Evolutionary conservation across 2,888 invertebrate species (phyloP).

Genomic region (Erebia ligea): DNA sequence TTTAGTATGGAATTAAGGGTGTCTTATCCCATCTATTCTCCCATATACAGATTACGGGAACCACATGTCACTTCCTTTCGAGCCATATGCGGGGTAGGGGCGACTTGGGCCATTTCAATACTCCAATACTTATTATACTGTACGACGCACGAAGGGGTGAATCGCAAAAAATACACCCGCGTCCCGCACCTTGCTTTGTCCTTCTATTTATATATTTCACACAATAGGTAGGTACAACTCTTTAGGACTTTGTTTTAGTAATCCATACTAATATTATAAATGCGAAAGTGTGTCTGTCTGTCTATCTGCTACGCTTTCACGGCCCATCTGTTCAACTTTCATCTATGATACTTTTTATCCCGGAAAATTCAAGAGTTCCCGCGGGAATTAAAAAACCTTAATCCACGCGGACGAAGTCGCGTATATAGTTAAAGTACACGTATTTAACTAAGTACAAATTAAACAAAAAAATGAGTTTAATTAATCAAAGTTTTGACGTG

Average conservation of each 20-base stretch:
- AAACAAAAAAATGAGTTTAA: too few species aligned
- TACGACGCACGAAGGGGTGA: slow-evolving; percentile 44
- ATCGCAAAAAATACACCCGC: slow-evolving; percentile 46
- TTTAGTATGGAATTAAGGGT: neutral
- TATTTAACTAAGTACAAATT: too few species aligned
- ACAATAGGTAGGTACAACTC: slow-evolving; percentile 9
- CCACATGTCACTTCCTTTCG: slow-evolving; percentile 81
- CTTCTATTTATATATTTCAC: slow-evolving; percentile 1
- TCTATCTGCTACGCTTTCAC: too few species aligned
- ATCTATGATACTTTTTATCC: too few species aligned
- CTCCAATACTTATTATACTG: slow-evolving; percentile 54
- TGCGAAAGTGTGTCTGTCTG: too few species aligned
- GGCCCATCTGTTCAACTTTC: too few species aligned
- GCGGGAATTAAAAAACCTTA: too few species aligned
- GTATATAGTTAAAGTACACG: too few species aligned
- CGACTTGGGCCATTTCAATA: slow-evolving; percentile 53
- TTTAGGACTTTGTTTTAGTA: slow-evolving; percentile 11
- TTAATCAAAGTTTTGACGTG: too few species aligned
- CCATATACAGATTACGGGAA: slow-evolving; percentile 66
- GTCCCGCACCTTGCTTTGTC: slow-evolving; percentile 42
- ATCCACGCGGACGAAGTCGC: too few species aligned
- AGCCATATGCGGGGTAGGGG: slow-evolving; percentile 59
- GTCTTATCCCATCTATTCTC: slow-evolving; percentile 53
- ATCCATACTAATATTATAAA: too few species aligned
- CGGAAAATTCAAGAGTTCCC: too few species aligned